These are phyloP conservation scores for Chlamydotis undulata DNA, from an alignment of 2,113 vertebrate species.

Conservation along the genomic window DNA sequence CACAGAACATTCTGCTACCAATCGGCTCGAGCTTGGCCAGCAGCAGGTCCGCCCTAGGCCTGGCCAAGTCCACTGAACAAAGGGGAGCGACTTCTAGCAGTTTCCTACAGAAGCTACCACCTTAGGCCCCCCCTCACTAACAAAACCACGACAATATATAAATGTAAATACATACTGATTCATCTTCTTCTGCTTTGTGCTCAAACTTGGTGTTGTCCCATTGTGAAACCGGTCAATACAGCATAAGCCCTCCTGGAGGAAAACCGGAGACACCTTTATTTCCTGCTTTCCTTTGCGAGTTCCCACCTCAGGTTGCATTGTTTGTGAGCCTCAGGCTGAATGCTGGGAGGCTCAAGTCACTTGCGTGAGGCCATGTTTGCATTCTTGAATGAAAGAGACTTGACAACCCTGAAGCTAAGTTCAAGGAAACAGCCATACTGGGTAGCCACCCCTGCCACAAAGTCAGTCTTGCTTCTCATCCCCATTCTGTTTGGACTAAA, in stretches of 20 bases:
- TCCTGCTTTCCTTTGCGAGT: not conserved
- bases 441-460: not conserved
- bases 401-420: not conserved
- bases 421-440: not conserved
- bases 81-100: no score
- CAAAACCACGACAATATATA: not conserved
- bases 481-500: not conserved
- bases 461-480: not conserved
- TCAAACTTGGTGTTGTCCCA: not conserved
- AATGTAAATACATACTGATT: not conserved
- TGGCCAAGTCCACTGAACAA: no score
- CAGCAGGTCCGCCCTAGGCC: no score
- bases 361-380: not conserved
- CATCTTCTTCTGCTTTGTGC: not conserved
- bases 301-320: not conserved
- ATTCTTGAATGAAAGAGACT: not conserved
- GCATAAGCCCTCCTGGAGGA: not conserved
- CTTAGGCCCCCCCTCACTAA: no score
- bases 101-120: no score
- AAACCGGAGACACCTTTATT: not conserved
- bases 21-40: no score
- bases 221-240: not conserved
- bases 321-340: not conserved
- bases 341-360: fast-evolving
- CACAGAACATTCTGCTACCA: no score